Evolutionary conservation across 2,797 vertebrate species (phyloP), one percentile per base, ranked within the genome.

Genomic region (Sciaenops ocellatus): DNA sequence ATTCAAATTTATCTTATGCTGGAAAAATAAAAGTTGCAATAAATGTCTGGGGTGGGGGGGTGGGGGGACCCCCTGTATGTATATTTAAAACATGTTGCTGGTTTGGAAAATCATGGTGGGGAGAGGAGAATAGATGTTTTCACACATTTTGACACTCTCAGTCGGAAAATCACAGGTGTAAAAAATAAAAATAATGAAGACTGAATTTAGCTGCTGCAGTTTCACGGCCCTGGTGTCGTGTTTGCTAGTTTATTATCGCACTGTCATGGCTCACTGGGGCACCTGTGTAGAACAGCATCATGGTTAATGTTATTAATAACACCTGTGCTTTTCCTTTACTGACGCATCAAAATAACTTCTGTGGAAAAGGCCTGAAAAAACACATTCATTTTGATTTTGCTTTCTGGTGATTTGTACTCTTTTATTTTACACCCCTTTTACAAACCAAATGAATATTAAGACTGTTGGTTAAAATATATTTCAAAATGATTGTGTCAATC

Each of bases 21-120:
- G 89, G 85, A 84, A 77, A 78, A 89, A 86, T 84, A 80, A 84
- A 88, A 81, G 64, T 86, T 93, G 89, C 87, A 93, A 92, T 92
- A 93, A 88, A 92, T 79, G 73, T 88, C 70, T 61, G 48, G 56
- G 65, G 9, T 8, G 59, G 65, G 52, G 7, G 69, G 56, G 65
- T 38, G 34, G 59, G 65, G 52, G 7, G 69, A 63, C 55, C 41
- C 26, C 5, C 34, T 38, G 34, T 38, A n/a, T 77, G 70, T 71
- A 59, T 84, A 62, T 69, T 79, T 82, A 38, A 50, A 57, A 74
- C 26, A 22, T 60, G 69, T 41, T 65, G 38, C 46, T 75, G 52
- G 12, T 16, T 71, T 52, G 42, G 24, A 50, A 55, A 26, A 20
- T 66, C n/a, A 61, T 7, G 13, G 41, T 54, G 47, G 26, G 47